phyloP scores from a whole-genome alignment of 2,888 invertebrate species.

The Platycheirus albimanus region DNA sequence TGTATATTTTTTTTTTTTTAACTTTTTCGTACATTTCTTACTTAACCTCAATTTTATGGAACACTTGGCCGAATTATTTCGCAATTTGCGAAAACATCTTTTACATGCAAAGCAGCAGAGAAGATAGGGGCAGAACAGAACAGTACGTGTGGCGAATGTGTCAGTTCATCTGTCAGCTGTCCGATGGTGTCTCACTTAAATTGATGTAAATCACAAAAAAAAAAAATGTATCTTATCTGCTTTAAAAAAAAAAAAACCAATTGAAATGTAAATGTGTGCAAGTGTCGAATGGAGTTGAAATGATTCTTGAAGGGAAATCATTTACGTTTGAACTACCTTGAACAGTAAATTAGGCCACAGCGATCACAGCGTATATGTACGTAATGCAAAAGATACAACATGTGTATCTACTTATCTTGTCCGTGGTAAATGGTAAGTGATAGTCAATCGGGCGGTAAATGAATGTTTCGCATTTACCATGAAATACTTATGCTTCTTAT shows the following conservation, averaged over 20 bases:
- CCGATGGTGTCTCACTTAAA: conserved; percentile 12
- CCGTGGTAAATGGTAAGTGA: conserved; percentile 30
- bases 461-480: conserved; percentile 2
- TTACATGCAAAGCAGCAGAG: conserved; percentile 18
- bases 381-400: conserved; percentile 25
- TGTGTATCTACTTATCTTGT: conserved; percentile 46
- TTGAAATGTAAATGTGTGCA: conserved; percentile 11
- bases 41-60: conserved; percentile 13
- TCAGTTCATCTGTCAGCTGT: conserved; percentile 51
- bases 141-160: conserved; percentile 11
- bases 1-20: background rate
- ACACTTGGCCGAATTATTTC: conserved; percentile 57
- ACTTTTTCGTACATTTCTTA: conserved; percentile 19
- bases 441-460: conserved; percentile 36
- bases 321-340: conserved; percentile 30
- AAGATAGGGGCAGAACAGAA: background rate
- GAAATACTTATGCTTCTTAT: conserved; percentile 26
- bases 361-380: no score
- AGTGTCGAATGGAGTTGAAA: conserved; percentile 31
- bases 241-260: conserved; percentile 3
- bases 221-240: background rate
- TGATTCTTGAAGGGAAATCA: conserved; percentile 47
- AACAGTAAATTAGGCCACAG: conserved; percentile 48
- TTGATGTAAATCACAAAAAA: conserved; percentile 15
- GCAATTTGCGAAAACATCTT: conserved; percentile 49